phyloP scores from a whole-genome alignment of 2,888 invertebrate genomes.

The Latheticus oryzae region DNA sequence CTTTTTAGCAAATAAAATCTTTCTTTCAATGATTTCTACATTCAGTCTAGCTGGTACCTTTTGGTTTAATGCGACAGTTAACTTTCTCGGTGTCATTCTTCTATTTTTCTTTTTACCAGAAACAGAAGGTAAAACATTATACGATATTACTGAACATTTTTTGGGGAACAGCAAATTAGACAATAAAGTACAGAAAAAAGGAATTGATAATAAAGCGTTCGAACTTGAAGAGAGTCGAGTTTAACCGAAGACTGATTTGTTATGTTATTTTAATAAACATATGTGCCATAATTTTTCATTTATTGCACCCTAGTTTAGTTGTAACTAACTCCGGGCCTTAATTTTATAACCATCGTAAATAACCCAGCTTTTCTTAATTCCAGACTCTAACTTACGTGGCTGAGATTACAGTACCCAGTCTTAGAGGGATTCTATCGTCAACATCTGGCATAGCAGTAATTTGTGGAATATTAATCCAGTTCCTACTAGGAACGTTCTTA shows the following conservation, averaged over 20 bases:
- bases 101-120: constrained; percentile 81
- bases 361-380: constrained; percentile 34
- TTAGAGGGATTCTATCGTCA: constrained; percentile 77
- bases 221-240: constrained; percentile 32
- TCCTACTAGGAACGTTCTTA: constrained; percentile 77
- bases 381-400: constrained; percentile 82
- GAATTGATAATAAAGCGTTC: constrained; percentile 45
- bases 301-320: constrained; percentile 30
- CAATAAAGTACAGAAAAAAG: constrained; percentile 65
- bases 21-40: constrained; percentile 72
- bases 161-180: constrained; percentile 69
- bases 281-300: constrained; percentile 20
- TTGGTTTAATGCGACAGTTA: constrained; percentile 74
- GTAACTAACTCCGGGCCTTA: constrained; percentile 27
- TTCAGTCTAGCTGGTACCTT: constrained; percentile 80
- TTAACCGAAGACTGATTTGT: constrained; percentile 27
- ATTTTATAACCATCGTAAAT: constrained; percentile 1
- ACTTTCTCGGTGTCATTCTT: constrained; percentile 72
- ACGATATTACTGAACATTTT: constrained; percentile 79
- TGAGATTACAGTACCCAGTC: constrained; percentile 80
- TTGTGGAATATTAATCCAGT: constrained; percentile 78
- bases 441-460: constrained; percentile 79
- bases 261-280: constrained; percentile 23
- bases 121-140: constrained; percentile 82
- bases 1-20: constrained; percentile 81